Evolutionary conservation across 2,888 invertebrate species (phyloP), one percentile per base, ranked within the genome.

Genomic region (Cerceris ruficornis): DNA sequence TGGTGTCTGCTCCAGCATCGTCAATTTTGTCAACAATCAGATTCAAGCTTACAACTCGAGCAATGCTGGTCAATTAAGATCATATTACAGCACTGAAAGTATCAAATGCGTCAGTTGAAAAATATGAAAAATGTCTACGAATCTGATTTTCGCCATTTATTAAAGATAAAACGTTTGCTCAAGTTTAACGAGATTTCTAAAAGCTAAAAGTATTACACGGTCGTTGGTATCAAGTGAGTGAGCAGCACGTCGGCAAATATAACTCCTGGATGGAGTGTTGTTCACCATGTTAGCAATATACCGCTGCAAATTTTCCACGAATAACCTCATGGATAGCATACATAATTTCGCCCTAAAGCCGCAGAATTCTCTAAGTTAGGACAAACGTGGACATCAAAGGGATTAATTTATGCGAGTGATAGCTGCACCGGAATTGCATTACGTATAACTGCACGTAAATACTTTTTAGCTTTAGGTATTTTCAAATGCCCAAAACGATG

Each of bases 271-370:
- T 7, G 6, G 52, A 52, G 14, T n/a, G 14, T 52, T 52, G 55
- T 13, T n/a, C 42, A 6, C 2, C 7, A 42, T 28, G 65, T 43
- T 46, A 9, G 14, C 50, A 66, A 52, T 17, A 42, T 7, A 14
- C 15, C 49, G 54, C 62, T 49, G 41, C 15, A 57, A 46, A 39
- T 42, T 17, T 65, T 9, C n/a, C 11, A 7, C 59, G 66, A 43
- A 72, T 72, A 72, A 67, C 72, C 43, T 52, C 67, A 28, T 62
- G 55, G 57, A 73, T 69, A 60, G 61, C 54, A 73, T 73, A 49
- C 61, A 49, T 73, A 73, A 73, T 73, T 73, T 73, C 13, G 54
- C 50, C 68, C 67, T 55, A 54, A 61, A 52, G 68, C 72, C 52
- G 50, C 50, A 55, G 28, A 73, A 73, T 73, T 73, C 61, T 62